A percentile compares a stretch with the other conserved stretches of the same genome.
These are phyloP conservation scores for Pemphigus obesinymphae DNA, from an alignment of 1,140 invertebrate genomes.

Conservation along the genomic window DNA sequence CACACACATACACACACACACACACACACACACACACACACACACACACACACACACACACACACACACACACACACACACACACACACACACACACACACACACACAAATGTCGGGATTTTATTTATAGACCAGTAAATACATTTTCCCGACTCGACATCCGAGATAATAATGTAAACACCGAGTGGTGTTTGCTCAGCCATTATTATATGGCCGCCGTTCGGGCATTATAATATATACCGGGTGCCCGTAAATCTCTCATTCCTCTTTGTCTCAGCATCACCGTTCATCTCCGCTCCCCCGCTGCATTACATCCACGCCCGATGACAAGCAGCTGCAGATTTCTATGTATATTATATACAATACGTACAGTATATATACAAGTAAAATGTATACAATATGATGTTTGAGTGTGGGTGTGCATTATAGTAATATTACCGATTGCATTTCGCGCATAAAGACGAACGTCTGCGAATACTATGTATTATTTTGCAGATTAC, in stretches of 20 bases:
- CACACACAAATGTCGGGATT: background rate
- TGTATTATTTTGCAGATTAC: no score
- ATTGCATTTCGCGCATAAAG: background rate
- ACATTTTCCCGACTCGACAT: background rate
- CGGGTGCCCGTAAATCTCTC: constrained; percentile 15
- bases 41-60: background rate
- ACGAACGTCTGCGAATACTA: background rate
- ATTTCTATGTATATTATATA: background rate
- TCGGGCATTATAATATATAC: constrained; percentile 3
- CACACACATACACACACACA: no score
- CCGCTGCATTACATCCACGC: background rate
- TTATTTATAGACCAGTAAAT: constrained; percentile 25
- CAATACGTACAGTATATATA: background rate
- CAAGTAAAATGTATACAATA: background rate
- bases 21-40: no score
- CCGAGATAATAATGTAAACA: constrained; percentile 26
- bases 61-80: background rate
- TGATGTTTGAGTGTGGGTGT: background rate
- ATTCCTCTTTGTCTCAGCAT: background rate
- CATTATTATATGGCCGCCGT: constrained; percentile 5
- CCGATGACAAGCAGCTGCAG: background rate
- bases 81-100: background rate
- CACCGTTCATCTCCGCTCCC: background rate
- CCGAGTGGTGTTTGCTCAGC: constrained; percentile 22
- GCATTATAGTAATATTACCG: background rate